Evolutionary conservation across 2,113 vertebrate species (phyloP).

Genomic region (Gadus macrocephalus): DNA sequence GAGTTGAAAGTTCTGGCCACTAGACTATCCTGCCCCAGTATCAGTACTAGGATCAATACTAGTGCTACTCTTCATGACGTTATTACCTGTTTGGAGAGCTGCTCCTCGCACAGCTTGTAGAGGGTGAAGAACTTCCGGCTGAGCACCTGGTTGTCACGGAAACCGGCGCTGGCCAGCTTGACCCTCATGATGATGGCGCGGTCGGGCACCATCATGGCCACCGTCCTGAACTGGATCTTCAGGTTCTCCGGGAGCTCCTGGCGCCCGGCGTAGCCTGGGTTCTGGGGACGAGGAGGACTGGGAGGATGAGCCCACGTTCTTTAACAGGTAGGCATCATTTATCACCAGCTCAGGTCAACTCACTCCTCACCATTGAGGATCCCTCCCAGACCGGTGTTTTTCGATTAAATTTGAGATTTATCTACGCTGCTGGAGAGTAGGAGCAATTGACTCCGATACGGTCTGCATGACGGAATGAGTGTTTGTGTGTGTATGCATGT

Average conservation of each 20-base stretch:
- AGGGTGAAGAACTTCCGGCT: constrained; percentile 89
- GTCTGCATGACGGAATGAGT: too few relatives aligned
- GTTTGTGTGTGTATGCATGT: too few relatives aligned
- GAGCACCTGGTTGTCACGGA: constrained; percentile 83
- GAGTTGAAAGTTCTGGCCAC: too few relatives aligned
- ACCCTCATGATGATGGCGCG: constrained; percentile 91
- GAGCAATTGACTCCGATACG: too few relatives aligned
- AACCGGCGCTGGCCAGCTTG: constrained; percentile 88
- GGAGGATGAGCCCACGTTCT: too few relatives aligned
- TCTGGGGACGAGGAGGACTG: constrained; percentile 57
- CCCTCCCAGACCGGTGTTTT: too few relatives aligned
- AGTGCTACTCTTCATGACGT: background rate
- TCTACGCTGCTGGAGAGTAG: too few relatives aligned
- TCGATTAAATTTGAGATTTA: too few relatives aligned
- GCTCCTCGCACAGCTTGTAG: constrained; percentile 90
- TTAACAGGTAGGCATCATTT: too few relatives aligned
- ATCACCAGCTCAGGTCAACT: too few relatives aligned
- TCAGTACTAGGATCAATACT: background rate
- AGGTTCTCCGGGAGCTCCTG: constrained; percentile 91
- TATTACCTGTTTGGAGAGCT: constrained; percentile 87
- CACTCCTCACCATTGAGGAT: too few relatives aligned
- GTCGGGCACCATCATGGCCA: constrained; percentile 93
- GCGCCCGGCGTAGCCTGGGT: constrained; percentile 88
- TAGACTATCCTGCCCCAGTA: background rate
- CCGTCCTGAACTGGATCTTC: constrained; percentile 84